phyloP scores from a whole-genome alignment of 2,797 vertebrate genomes.

The Tenualosa ilisha region DNA sequence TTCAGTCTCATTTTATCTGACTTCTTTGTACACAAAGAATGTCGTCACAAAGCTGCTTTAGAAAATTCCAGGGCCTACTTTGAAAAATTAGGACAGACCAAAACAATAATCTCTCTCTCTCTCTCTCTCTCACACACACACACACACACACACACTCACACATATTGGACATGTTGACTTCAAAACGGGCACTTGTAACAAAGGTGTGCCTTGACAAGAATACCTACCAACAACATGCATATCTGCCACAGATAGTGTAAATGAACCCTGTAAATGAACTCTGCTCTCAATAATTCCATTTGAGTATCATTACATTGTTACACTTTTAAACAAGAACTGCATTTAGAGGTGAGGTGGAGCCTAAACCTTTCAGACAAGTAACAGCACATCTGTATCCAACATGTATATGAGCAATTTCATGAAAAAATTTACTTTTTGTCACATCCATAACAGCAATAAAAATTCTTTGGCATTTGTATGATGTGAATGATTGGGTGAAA shows the following conservation, averaged over 20 bases:
- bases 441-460: too few species aligned
- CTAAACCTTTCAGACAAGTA: background rate
- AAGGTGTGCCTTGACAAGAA: background rate
- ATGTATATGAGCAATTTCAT: background rate
- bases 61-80: conserved; percentile 15
- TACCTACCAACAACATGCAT: background rate
- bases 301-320: background rate
- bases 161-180: background rate
- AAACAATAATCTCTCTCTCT: conserved; percentile 7
- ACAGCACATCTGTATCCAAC: background rate
- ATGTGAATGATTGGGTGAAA: too few species aligned
- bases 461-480: too few species aligned
- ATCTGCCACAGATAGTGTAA: background rate
- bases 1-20: conserved; percentile 5
- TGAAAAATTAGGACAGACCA: conserved; percentile 17
- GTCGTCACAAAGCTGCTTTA: conserved; percentile 16
- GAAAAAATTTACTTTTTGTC: too few species aligned
- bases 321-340: background rate
- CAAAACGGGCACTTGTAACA: background rate
- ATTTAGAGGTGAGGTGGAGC: background rate
- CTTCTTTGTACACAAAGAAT: conserved; percentile 12
- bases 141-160: background rate
- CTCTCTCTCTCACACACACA: background rate
- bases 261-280: conserved; percentile 12
- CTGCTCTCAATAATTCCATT: background rate